Percentiles rank a stretch among this genome's conserved stretches.
Conservation (phyloP, 2,888 invertebrate genomes). For the Phasia obesa region DNA sequence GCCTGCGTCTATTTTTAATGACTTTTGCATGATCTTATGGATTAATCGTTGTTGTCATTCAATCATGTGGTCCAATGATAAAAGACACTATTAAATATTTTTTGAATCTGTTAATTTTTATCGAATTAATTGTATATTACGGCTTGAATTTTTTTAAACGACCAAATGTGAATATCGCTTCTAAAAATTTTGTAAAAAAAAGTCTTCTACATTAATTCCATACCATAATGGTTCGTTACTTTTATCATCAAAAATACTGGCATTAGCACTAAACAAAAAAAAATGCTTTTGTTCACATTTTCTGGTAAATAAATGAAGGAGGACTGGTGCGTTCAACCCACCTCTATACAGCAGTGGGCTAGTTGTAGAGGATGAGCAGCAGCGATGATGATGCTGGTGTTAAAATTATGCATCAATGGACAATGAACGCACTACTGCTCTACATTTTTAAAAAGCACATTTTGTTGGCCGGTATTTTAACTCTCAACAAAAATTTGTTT, state of each 20-base stretch:
- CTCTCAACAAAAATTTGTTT: slow-evolving; percentile 23
- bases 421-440: slow-evolving; percentile 63
- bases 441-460: slow-evolving; percentile 53
- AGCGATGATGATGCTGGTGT: slow-evolving; percentile 1
- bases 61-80: too few relatives aligned
- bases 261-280: too few relatives aligned
- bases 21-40: neutral
- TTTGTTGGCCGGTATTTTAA: slow-evolving; percentile 53
- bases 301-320: neutral
- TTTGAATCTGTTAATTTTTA: too few relatives aligned
- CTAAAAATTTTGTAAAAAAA: too few relatives aligned
- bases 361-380: too few relatives aligned
- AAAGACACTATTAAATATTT: too few relatives aligned
- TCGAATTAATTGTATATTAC: too few relatives aligned
- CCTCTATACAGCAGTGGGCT: neutral
- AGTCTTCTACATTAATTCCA: too few relatives aligned
- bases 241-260: neutral
- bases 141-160: too few relatives aligned
- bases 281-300: too few relatives aligned
- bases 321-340: neutral
- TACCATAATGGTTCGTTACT: neutral
- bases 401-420: slow-evolving; percentile 47
- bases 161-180: too few relatives aligned
- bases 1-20: neutral
- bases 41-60: too few relatives aligned